Percentiles rank a stretch among this genome's conserved stretches.
phyloP scores from a whole-genome alignment of 2,888 invertebrate species.

The Agrochola lychnidis region DNA sequence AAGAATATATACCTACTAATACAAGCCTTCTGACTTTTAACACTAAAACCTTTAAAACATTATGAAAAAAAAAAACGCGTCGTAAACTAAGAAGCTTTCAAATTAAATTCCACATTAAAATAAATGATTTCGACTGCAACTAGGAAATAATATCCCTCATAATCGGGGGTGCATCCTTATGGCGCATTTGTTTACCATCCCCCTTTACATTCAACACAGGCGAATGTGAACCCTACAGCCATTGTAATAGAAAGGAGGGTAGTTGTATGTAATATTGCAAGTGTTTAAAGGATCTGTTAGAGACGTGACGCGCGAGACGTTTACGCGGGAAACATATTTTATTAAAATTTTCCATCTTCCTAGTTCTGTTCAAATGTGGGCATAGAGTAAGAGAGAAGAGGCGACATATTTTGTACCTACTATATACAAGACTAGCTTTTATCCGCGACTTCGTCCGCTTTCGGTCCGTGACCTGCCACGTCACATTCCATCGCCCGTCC shows the following conservation, averaged over 20 bases:
- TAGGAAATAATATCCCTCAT: conserved; percentile 73
- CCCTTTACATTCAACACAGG: not conserved
- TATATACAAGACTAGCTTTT: too few species aligned
- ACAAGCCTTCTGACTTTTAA: not conserved
- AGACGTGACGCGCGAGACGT: conserved; percentile 80
- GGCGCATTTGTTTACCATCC: conserved; percentile 61
- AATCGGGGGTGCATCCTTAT: conserved; percentile 83
- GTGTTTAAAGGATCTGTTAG: conserved; percentile 80
- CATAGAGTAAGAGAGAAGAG: conserved; percentile 70
- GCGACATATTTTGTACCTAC: not conserved
- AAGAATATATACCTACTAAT: not conserved
- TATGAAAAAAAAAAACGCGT: not conserved
- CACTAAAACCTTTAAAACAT: not conserved
- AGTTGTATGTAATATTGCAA: conserved; percentile 62
- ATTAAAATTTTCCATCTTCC: conserved; percentile 86
- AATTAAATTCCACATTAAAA: conserved; percentile 69
- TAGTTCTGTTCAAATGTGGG: conserved; percentile 73
- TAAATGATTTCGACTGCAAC: conserved; percentile 74
- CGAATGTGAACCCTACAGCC: conserved; percentile 38
- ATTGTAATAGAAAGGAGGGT: conserved; percentile 50
- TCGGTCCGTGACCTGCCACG: too few species aligned
- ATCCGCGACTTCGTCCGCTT: too few species aligned
- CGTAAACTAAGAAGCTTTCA: conserved; percentile 30
- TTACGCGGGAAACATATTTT: conserved; percentile 85
- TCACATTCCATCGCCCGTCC: too few species aligned